These are phyloP conservation scores for Eremobia ochroleuca DNA, from an alignment of 2,888 invertebrate genomes.

Conservation along the genomic window DNA sequence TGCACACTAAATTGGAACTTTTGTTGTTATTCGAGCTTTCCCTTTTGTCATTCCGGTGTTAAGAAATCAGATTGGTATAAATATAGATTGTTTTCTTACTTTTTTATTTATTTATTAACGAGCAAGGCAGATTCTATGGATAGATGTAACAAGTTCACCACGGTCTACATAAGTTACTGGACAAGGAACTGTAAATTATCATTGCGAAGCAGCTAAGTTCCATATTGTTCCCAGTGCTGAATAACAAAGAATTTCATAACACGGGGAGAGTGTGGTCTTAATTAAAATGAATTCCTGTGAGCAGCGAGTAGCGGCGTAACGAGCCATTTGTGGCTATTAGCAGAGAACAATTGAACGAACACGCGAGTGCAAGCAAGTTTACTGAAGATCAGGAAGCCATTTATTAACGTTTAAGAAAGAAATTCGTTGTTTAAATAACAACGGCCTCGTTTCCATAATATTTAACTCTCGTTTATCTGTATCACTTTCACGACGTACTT, in stretches of 20 bases:
- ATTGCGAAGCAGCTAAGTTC: conserved; percentile 11
- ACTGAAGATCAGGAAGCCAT: conserved; percentile 59
- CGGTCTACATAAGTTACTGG: background rate
- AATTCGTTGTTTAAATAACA: conserved; percentile 36
- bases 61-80: background rate
- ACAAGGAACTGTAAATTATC: background rate
- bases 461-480: conserved; percentile 24
- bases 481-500: conserved; percentile 16
- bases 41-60: background rate
- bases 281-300: conserved; percentile 77
- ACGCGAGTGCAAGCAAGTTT: conserved; percentile 56
- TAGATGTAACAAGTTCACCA: background rate
- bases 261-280: conserved; percentile 70
- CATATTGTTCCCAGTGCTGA: conserved; percentile 29
- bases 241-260: conserved; percentile 61
- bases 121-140: background rate
- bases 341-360: conserved; percentile 64
- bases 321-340: conserved; percentile 72
- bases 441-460: conserved; percentile 34
- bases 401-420: conserved; percentile 57
- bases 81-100: background rate
- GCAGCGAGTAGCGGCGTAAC: conserved; percentile 69
- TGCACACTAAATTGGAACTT: background rate
- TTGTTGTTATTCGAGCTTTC: background rate
- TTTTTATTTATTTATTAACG: conserved; percentile 3